Evolutionary conservation across 2,888 invertebrate species (phyloP).

Genomic region (Glaucopsyche alexis): DNA sequence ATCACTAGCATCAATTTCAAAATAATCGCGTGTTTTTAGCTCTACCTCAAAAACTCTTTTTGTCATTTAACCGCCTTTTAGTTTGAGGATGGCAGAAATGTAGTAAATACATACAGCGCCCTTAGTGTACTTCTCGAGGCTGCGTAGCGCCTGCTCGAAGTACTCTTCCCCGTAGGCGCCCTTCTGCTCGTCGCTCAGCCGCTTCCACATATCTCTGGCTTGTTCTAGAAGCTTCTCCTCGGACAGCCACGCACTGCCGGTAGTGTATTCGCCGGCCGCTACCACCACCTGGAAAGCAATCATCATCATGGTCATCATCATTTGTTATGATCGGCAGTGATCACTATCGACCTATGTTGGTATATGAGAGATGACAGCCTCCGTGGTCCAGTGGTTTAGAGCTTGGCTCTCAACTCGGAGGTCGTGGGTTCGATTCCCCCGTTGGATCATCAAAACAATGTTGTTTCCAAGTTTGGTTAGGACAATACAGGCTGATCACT

Average conservation of each 20-base stretch:
- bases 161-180: conserved; percentile 90
- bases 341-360: too few species aligned
- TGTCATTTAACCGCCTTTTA: too few species aligned
- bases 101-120: conserved; percentile 77
- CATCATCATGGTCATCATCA: conserved; percentile 16
- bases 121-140: conserved; percentile 88
- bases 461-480: too few species aligned
- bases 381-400: too few species aligned
- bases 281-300: conserved; percentile 81
- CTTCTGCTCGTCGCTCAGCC: conserved; percentile 87
- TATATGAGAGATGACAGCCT: too few species aligned
- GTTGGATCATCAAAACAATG: too few species aligned
- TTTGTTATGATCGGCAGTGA: background rate
- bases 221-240: conserved; percentile 84
- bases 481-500: too few species aligned
- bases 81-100: background rate
- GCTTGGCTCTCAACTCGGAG: too few species aligned
- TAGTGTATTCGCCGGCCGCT: conserved; percentile 91
- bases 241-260: conserved; percentile 88
- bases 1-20: too few species aligned
- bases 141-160: conserved; percentile 89
- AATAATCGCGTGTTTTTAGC: too few species aligned
- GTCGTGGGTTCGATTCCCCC: too few species aligned
- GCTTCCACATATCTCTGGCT: conserved; percentile 91
- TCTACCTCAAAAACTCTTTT: too few species aligned